These are phyloP conservation scores for Lichenostomus cassidix DNA, from an alignment of 2,113 vertebrate genomes.

Conservation along the genomic window DNA sequence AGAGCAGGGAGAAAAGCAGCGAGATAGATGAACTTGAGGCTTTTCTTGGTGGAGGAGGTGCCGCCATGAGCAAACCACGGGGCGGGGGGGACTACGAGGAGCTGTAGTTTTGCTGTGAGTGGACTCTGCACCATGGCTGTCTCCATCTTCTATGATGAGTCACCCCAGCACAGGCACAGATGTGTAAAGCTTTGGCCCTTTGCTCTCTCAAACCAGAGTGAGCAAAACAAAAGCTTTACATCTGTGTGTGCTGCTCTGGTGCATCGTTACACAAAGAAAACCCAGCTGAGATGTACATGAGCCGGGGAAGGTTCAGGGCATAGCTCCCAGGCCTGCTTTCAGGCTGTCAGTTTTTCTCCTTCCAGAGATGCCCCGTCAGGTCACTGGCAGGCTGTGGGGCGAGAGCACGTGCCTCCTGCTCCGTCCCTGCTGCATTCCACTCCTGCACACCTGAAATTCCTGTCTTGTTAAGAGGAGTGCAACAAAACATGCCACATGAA, in stretches of 20 bases:
- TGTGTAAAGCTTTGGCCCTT: constrained; percentile 16
- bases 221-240: constrained; percentile 48
- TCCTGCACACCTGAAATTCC: constrained; percentile 32
- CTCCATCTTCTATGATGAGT: not conserved
- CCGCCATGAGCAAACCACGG: constrained; percentile 48
- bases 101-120: constrained; percentile 74
- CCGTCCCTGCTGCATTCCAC: not conserved
- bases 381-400: not conserved
- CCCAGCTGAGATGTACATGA: not conserved
- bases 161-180: not conserved
- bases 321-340: not conserved
- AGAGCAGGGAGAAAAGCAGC: constrained; percentile 74
- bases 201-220: not conserved
- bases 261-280: not conserved
- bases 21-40: constrained; percentile 89
- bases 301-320: not conserved
- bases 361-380: not conserved
- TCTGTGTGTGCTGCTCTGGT: constrained; percentile 29
- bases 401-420: not conserved
- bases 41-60: constrained; percentile 84
- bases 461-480: constrained; percentile 26
- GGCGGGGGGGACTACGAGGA: constrained; percentile 94
- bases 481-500: constrained; percentile 37
- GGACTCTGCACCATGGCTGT: not conserved
- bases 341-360: not conserved